These are phyloP conservation scores for Vanacampus margaritifer DNA, from an alignment of 2,113 vertebrate species.

Conservation along the genomic window DNA sequence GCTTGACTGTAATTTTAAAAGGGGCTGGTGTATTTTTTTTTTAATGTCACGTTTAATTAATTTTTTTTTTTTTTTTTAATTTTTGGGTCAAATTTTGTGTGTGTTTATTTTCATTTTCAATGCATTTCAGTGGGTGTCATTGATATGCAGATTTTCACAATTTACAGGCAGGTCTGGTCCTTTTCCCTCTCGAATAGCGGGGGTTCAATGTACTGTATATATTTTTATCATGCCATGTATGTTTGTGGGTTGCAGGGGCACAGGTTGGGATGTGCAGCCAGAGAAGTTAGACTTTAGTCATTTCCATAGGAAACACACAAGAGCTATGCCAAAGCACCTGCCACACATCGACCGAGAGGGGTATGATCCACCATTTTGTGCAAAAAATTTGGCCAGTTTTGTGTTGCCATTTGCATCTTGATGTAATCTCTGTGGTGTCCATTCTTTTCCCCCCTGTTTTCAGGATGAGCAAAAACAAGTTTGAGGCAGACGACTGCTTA, in stretches of 20 bases:
- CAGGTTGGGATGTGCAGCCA: constrained; percentile 93
- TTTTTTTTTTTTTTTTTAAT: too few species aligned
- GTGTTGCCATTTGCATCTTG: background rate
- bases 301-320: constrained; percentile 82
- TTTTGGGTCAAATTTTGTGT: too few species aligned
- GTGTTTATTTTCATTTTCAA: too few species aligned
- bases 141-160: too few species aligned
- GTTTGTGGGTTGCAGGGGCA: constrained; percentile 74
- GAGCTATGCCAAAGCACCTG: constrained; percentile 84
- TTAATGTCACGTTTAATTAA: too few species aligned
- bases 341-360: constrained; percentile 93
- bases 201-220: background rate
- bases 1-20: too few species aligned
- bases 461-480: constrained; percentile 87
- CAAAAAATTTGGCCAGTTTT: background rate
- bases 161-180: too few species aligned
- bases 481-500: constrained; percentile 86
- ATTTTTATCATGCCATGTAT: background rate
- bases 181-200: too few species aligned
- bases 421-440: background rate
- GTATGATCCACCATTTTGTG: constrained; percentile 65
- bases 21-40: too few species aligned
- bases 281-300: constrained; percentile 96
- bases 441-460: constrained; percentile 12
- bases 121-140: too few species aligned